These are phyloP conservation scores for Botia almorhae DNA, from an alignment of 2,797 vertebrate species.

Conservation along the genomic window DNA sequence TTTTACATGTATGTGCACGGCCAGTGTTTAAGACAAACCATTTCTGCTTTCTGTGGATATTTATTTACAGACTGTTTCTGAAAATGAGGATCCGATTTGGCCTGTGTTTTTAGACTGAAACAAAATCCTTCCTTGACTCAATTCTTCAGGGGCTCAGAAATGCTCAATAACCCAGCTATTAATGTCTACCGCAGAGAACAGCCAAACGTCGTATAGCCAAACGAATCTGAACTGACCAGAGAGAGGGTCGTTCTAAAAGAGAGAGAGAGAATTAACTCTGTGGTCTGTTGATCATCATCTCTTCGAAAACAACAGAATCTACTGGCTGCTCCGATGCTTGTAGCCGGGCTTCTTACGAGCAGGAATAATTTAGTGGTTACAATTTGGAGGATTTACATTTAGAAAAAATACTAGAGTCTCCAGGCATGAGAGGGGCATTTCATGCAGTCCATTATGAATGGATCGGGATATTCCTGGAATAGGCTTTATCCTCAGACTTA, in stretches of 20 bases:
- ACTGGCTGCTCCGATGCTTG: slow-evolving; percentile 68
- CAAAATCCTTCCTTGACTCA: slow-evolving; percentile 66
- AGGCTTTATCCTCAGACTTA: slow-evolving; percentile 68
- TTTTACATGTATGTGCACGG: neutral
- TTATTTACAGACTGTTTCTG: slow-evolving; percentile 57
- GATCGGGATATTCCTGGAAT: slow-evolving; percentile 71
- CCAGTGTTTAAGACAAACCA: slow-evolving; percentile 9
- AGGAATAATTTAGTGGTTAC: slow-evolving; percentile 74
- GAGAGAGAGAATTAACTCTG: slow-evolving; percentile 76
- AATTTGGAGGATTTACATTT: slow-evolving; percentile 76
- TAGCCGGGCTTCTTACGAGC: slow-evolving; percentile 70
- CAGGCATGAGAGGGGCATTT: slow-evolving; percentile 65
- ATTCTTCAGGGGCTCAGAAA: slow-evolving; percentile 67
- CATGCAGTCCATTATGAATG: slow-evolving; percentile 73
- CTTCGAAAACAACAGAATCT: slow-evolving; percentile 66
- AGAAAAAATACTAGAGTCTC: slow-evolving; percentile 55
- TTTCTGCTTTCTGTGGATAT: slow-evolving; percentile 48
- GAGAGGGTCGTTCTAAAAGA: slow-evolving; percentile 55
- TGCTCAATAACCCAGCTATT: slow-evolving; percentile 74
- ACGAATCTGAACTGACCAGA: slow-evolving; percentile 69
- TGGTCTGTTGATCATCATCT: slow-evolving; percentile 76
- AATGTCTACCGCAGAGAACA: slow-evolving; percentile 72
- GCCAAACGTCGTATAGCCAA: slow-evolving; percentile 70
- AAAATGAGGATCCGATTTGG: slow-evolving; percentile 59
- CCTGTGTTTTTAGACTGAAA: slow-evolving; percentile 61